These are phyloP conservation scores for Picathartes gymnocephalus DNA, from an alignment of 2,113 vertebrate genomes.

Conservation along the genomic window DNA sequence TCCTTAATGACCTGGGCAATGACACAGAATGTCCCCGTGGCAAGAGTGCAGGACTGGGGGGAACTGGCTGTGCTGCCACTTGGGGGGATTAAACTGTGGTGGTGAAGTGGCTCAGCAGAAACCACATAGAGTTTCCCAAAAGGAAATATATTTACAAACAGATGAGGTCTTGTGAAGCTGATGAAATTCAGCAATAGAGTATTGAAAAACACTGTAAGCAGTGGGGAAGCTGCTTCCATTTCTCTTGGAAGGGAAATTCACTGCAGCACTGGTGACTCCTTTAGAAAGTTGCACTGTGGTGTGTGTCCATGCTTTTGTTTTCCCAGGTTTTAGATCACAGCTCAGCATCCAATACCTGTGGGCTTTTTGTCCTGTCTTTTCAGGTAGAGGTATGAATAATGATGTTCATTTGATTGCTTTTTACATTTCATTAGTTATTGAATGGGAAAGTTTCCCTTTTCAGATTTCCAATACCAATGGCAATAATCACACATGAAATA, in stretches of 20 bases:
- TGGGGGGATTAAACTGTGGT: fast-evolving
- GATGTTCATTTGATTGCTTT: not conserved
- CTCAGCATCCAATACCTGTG: not conserved
- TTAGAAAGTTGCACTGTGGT: not conserved
- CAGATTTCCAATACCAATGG: not conserved
- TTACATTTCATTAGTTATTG: not conserved
- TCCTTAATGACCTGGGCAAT: fast-evolving
- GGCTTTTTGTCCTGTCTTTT: not conserved
- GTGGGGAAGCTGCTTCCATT: not conserved
- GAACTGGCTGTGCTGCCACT: not conserved
- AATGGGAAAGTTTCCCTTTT: not conserved
- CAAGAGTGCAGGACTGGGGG: not conserved
- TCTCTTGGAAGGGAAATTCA: not conserved
- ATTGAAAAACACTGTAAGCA: not conserved
- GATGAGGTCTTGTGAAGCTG: not conserved
- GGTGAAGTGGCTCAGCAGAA: not conserved
- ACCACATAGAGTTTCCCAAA: not conserved
- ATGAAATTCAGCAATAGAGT: not conserved
- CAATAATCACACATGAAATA: not conserved
- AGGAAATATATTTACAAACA: not conserved
- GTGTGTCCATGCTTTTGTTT: not conserved
- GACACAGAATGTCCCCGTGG: no score
- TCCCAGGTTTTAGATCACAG: not conserved
- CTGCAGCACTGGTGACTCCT: not conserved
- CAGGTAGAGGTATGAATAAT: not conserved